Percentiles rank a stretch among this genome's conserved stretches.
Conservation (phyloP, 2,113 vertebrate species). For the Ahaetulla prasina region DNA sequence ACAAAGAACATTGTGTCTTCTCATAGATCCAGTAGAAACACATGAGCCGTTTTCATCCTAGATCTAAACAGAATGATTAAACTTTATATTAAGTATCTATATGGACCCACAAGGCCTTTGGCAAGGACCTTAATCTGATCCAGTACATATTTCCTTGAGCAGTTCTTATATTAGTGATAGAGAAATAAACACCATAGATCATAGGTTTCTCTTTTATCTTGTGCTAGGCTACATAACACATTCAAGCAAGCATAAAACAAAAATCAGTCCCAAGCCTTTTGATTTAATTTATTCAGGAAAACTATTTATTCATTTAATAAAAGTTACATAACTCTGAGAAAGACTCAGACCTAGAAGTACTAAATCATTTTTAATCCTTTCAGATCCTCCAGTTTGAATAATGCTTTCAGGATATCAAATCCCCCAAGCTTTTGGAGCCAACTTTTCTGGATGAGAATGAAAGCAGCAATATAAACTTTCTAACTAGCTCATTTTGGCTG, state of each 20-base stretch:
- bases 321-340: neutral
- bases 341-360: conserved; percentile 4
- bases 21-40: neutral
- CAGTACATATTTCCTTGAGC: neutral
- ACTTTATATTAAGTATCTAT: neutral
- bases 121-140: neutral
- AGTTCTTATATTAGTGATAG: neutral
- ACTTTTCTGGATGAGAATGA: conserved; percentile 44
- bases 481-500: conserved; percentile 72
- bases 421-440: conserved; percentile 16
- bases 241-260: neutral
- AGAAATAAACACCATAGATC: neutral
- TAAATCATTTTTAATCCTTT: conserved; percentile 19
- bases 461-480: conserved; percentile 45
- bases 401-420: conserved; percentile 26
- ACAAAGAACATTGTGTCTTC: neutral
- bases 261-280: neutral
- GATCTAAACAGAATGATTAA: neutral
- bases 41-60: neutral
- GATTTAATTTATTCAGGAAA: neutral
- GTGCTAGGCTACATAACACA: neutral
- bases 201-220: neutral
- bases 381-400: conserved; percentile 19
- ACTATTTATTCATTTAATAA: neutral
- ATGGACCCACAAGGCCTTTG: neutral